Evolutionary conservation across 2,797 vertebrate genomes (phyloP).

Genomic region (Typhlichthys subterraneus): DNA sequence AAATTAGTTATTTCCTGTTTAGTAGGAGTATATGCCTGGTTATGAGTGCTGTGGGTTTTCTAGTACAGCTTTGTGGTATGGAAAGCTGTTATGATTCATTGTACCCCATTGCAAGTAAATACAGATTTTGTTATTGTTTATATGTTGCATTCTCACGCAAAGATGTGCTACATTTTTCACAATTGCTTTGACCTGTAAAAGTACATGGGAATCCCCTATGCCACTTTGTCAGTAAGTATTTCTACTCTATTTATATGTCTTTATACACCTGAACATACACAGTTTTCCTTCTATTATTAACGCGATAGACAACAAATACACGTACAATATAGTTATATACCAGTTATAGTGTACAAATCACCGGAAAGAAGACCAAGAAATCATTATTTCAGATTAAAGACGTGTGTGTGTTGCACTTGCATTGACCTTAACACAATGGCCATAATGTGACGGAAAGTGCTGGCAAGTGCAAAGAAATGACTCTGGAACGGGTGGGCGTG

Average conservation of each 20-base stretch:
- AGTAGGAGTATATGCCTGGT: constrained; percentile 33
- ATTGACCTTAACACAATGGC: constrained; percentile 25
- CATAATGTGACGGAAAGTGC: constrained; percentile 26
- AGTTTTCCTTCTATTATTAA: too few relatives aligned
- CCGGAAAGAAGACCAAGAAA: too few relatives aligned
- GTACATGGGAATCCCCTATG: neutral
- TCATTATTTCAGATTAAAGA: neutral
- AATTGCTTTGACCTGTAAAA: neutral
- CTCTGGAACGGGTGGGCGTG: constrained; percentile 49
- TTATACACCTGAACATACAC: neutral
- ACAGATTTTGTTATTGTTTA: constrained; percentile 15
- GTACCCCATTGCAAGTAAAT: constrained; percentile 29
- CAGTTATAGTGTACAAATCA: neutral
- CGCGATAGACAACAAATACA: neutral
- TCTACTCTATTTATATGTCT: neutral
- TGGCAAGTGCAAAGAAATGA: constrained; percentile 27
- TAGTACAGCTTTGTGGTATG: constrained; percentile 18
- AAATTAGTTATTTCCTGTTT: constrained; percentile 51
- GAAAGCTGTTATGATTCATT: constrained; percentile 2
- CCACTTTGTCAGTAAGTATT: neutral
- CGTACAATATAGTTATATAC: too few relatives aligned
- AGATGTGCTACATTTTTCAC: too few relatives aligned
- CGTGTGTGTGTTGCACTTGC: neutral
- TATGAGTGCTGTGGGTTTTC: constrained; percentile 39
- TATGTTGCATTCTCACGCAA: neutral